Conservation (phyloP, 2,113 vertebrate genomes). For the Oreocharis arfaki region DNA sequence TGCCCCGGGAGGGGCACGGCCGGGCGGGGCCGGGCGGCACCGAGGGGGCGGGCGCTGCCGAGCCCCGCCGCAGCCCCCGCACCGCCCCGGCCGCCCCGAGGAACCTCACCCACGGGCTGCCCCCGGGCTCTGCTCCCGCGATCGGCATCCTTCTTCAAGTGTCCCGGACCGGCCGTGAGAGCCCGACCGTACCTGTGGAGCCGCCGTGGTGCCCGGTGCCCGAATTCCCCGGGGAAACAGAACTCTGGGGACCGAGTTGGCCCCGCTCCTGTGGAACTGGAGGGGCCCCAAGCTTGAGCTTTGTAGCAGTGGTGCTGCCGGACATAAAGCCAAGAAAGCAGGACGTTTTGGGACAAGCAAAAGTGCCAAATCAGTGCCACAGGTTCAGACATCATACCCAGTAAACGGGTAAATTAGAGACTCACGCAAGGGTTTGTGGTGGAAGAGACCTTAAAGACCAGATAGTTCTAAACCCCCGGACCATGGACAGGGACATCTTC, state of each 20-base stretch:
- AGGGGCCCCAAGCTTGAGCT: not conserved
- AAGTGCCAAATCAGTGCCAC: not conserved
- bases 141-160: accelerated
- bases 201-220: not conserved
- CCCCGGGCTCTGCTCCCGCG: no score
- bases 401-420: not conserved
- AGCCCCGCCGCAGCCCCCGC: not conserved
- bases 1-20: no score
- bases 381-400: not conserved
- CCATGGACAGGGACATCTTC: not conserved
- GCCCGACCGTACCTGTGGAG: accelerated
- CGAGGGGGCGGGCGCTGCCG: no score
- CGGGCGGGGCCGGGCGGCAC: no score
- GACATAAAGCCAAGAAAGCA: not conserved
- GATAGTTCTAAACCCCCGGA: not conserved
- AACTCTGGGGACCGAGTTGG: accelerated
- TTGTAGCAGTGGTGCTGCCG: not conserved
- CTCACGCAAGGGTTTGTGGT: not conserved
- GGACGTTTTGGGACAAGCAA: not conserved
- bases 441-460: not conserved
- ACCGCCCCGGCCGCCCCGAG: no score
- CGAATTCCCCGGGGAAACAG: not conserved
- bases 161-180: not conserved
- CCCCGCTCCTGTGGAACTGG: accelerated
- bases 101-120: not conserved